Base-by-base conservation (phyloP, 2,113 vertebrate genomes). In the Tenrec ecaudatus region DNA sequence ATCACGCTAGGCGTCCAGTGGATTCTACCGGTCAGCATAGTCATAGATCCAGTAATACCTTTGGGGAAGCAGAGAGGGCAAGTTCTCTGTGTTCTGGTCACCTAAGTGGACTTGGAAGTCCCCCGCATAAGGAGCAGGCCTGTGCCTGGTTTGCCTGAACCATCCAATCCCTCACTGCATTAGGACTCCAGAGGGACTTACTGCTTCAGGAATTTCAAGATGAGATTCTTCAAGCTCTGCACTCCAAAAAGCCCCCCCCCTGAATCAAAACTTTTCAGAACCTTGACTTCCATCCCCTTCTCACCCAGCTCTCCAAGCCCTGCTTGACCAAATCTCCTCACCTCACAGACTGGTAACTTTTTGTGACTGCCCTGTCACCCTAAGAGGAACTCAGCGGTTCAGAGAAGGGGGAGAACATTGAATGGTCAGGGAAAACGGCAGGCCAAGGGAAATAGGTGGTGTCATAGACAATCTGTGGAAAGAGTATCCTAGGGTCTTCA, bases 1-100 rank as follows among this genome's bases (percentile, higher is more conserved):
- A 22, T 99, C 98, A 68, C 99, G 99, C 92, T 99, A 99, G 47
- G 98, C 98, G 19, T 97, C 97, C 1, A 99, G 96, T 5, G 99
- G 98, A 3, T 97, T 96, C 88, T 98, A 98, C 60, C 98, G 96
- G 95, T 99, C 96, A 73, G 97, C 98, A 0, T 97, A 98, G 96
- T 99, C 99, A 29, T 99, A 99, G 71, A 98, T 97, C 9, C 96
- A 97, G 96, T 98, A 99, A 96, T 99, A 99, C 93, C 99, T 99
- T 93, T 3, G 27, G 84, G 89, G 40, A n/a, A 94, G 47, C 23
- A 58, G 68, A 4, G 16, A 17, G 82, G 27, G 62, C 27, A 85
- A 16, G 31, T 19, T 47, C 11, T 86, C 19, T 36, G 29, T 33
- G 43, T 6, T 69, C 29, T 19, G 19, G 36, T 2, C 23, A 38